phyloP scores from a whole-genome alignment of 2,113 vertebrate species.

The Hymenochirus boettgeri region DNA sequence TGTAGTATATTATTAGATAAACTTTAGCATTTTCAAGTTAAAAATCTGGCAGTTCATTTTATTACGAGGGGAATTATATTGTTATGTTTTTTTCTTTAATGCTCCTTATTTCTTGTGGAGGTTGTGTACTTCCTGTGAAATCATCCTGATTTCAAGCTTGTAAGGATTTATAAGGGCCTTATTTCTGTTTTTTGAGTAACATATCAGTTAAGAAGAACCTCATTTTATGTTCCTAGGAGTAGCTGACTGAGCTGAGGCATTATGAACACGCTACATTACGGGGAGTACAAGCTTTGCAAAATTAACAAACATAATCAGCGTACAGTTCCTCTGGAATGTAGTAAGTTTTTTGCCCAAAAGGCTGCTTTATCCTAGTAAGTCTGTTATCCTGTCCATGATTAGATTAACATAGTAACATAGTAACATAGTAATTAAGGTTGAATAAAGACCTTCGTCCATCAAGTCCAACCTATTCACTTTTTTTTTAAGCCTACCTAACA shows the following conservation, averaged over 20 bases:
- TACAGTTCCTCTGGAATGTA: slow-evolving; percentile 79
- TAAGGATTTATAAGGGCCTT: slow-evolving; percentile 66
- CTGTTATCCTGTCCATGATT: slow-evolving; percentile 98
- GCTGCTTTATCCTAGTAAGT: slow-evolving; percentile 85
- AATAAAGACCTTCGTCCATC: no score
- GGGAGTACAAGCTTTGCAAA: slow-evolving; percentile 88
- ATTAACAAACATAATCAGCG: slow-evolving; percentile 97
- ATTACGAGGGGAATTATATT: no score
- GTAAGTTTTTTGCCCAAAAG: slow-evolving; percentile 89
- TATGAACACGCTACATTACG: slow-evolving; percentile 84
- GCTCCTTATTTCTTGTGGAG: no score
- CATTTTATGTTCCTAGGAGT: slow-evolving; percentile 81
- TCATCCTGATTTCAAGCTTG: slow-evolving; percentile 67
- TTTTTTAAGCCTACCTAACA: no score
- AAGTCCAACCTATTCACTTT: no score
- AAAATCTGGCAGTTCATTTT: no score
- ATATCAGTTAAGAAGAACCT: slow-evolving; percentile 67
- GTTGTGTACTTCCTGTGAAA: no score
- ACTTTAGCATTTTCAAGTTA: no score
- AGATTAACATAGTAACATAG: no score
- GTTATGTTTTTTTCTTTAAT: no score
- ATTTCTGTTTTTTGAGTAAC: slow-evolving; percentile 53
- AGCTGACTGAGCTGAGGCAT: slow-evolving; percentile 88
- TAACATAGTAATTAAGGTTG: no score
- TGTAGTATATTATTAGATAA: no score